Evolutionary conservation across 1,140 invertebrate species (phyloP).

Genomic region (Cydia strobilella): DNA sequence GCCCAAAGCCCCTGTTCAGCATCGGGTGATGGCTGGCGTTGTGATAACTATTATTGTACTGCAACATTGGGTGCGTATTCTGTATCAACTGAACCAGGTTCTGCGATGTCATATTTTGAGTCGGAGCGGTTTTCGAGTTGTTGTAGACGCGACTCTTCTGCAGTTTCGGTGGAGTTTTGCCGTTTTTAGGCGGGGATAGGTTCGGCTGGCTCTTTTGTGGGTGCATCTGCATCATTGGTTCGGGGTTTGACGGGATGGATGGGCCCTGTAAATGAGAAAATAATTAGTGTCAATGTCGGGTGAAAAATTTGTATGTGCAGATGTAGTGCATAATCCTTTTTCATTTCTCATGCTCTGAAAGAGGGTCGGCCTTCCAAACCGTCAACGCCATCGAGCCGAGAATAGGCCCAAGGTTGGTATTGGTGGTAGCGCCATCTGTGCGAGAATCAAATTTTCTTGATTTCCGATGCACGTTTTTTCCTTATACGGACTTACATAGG

Average conservation of each 20-base stretch:
- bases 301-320: too few species aligned
- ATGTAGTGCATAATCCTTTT: too few species aligned
- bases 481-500: too few species aligned
- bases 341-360: too few species aligned
- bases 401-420: too few species aligned
- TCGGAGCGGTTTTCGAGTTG: slow-evolving; percentile 49
- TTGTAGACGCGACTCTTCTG: slow-evolving; percentile 63
- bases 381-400: too few species aligned
- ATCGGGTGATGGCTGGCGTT: slow-evolving; percentile 73
- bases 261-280: slow-evolving; percentile 46
- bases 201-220: slow-evolving; percentile 37
- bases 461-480: too few species aligned
- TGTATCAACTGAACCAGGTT: slow-evolving; percentile 81
- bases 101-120: slow-evolving; percentile 63
- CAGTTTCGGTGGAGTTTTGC: slow-evolving; percentile 39
- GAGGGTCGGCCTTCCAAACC: too few species aligned
- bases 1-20: slow-evolving; percentile 53
- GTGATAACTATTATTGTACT: slow-evolving; percentile 68
- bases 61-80: slow-evolving; percentile 81
- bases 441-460: too few species aligned
- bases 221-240: slow-evolving; percentile 1
- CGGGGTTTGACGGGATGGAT: slow-evolving; percentile 36
- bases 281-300: not conserved
- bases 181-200: slow-evolving; percentile 43
- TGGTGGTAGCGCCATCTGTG: too few species aligned